Evolutionary conservation across 2,888 invertebrate species (phyloP).

Genomic region (Thymelicus lineola): DNA sequence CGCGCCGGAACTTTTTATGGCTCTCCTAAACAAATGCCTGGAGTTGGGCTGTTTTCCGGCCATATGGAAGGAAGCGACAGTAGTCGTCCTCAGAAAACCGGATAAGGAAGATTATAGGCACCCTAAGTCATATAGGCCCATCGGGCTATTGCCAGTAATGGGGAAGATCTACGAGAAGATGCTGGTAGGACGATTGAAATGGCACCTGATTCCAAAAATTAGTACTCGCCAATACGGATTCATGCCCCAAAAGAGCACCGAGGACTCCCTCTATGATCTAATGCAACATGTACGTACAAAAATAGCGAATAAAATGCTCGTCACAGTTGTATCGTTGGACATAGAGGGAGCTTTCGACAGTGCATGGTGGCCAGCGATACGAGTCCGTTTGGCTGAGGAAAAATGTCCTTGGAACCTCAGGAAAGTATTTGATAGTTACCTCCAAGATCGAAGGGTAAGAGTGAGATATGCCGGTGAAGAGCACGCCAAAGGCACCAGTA

Average conservation of each 20-base stretch:
- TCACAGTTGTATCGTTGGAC: no score
- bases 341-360: no score
- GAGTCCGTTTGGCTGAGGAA: no score
- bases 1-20: no score
- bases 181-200: slow-evolving; percentile 30
- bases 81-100: slow-evolving; percentile 26
- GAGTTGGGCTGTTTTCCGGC: slow-evolving; percentile 1
- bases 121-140: slow-evolving; percentile 36
- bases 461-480: no score
- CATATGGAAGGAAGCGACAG: slow-evolving; percentile 6
- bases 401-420: no score
- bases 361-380: no score
- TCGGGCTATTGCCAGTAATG: slow-evolving; percentile 39
- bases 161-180: slow-evolving; percentile 39
- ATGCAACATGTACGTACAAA: slow-evolving; percentile 21
- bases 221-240: slow-evolving; percentile 5
- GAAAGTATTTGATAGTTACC: no score
- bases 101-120: slow-evolving; percentile 23
- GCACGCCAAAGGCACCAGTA: no score
- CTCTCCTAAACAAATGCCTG: slow-evolving; percentile 22
- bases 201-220: background rate
- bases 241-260: slow-evolving; percentile 36
- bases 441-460: no score
- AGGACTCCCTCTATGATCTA: slow-evolving; percentile 9
- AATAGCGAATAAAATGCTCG: no score